Conservation (phyloP, 2,888 invertebrate genomes). For the Parnassius apollo region DNA sequence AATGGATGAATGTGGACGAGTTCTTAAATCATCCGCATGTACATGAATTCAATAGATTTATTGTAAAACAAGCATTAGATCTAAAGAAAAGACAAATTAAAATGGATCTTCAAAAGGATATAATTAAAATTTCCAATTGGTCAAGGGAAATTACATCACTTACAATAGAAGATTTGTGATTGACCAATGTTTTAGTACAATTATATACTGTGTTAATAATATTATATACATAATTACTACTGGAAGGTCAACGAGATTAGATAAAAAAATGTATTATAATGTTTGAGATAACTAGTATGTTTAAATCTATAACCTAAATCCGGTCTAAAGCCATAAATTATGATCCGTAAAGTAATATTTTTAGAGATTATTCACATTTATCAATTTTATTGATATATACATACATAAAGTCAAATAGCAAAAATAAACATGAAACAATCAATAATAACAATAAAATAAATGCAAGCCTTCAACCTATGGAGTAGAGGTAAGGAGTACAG, state of each 20-base stretch:
- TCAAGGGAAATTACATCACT: conserved; percentile 61
- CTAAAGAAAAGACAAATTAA: conserved; percentile 82
- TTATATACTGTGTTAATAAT: neutral
- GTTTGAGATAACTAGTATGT: too few species aligned
- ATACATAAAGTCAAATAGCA: too few species aligned
- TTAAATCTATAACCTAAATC: too few species aligned
- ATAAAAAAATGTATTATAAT: too few species aligned
- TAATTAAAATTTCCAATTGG: conserved; percentile 48
- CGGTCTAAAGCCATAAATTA: too few species aligned
- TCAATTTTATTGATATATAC: too few species aligned
- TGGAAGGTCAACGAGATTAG: neutral
- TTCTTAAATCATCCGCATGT: conserved; percentile 86
- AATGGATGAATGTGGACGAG: conserved; percentile 91
- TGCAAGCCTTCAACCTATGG: too few species aligned
- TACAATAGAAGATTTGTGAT: conserved; percentile 53
- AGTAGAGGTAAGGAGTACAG: too few species aligned
- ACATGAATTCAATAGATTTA: conserved; percentile 85
- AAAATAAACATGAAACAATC: too few species aligned
- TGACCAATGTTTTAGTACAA: neutral
- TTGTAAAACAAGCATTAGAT: conserved; percentile 85
- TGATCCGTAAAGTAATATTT: too few species aligned
- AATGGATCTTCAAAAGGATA: conserved; percentile 78
- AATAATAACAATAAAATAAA: too few species aligned
- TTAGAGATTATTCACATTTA: too few species aligned
- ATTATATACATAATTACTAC: neutral